These are phyloP conservation scores for Scaptomyza tumidula DNA, from an alignment of 2,888 invertebrate species.

Conservation along the genomic window DNA sequence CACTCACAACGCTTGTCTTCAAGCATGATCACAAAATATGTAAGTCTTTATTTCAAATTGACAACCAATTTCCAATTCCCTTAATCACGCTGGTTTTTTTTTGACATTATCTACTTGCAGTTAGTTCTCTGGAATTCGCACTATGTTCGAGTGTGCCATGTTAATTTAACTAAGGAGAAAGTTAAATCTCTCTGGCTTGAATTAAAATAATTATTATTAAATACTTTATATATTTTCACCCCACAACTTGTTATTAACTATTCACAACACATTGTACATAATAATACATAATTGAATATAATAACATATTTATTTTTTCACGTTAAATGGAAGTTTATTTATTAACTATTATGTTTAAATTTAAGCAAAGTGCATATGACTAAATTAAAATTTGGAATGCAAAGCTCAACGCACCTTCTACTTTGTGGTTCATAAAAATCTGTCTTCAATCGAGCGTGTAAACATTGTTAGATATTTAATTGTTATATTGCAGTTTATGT, in stretches of 20 bases:
- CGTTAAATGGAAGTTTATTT: background rate
- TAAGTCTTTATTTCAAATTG: slow-evolving; percentile 36
- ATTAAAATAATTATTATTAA: too few species aligned
- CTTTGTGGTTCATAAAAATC: background rate
- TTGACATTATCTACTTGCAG: slow-evolving; percentile 59
- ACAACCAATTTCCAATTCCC: background rate
- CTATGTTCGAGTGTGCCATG: slow-evolving; percentile 81
- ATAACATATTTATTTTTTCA: background rate
- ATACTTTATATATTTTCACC: too few species aligned
- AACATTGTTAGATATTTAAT: background rate
- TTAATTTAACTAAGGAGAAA: slow-evolving; percentile 27
- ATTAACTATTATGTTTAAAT: background rate
- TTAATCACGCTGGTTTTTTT: background rate
- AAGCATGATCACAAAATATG: slow-evolving; percentile 51
- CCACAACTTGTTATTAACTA: background rate
- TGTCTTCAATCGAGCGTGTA: background rate
- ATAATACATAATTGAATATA: background rate
- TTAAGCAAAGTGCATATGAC: background rate
- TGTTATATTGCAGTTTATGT: background rate
- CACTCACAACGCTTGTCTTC: slow-evolving; percentile 77
- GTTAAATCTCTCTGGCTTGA: background rate
- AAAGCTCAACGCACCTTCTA: background rate
- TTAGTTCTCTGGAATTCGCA: slow-evolving; percentile 79
- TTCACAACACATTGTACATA: background rate
- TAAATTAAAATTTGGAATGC: background rate